These are phyloP conservation scores for Caenorhabditis becei DNA, from an alignment of 2,888 invertebrate species.

Conservation along the genomic window DNA sequence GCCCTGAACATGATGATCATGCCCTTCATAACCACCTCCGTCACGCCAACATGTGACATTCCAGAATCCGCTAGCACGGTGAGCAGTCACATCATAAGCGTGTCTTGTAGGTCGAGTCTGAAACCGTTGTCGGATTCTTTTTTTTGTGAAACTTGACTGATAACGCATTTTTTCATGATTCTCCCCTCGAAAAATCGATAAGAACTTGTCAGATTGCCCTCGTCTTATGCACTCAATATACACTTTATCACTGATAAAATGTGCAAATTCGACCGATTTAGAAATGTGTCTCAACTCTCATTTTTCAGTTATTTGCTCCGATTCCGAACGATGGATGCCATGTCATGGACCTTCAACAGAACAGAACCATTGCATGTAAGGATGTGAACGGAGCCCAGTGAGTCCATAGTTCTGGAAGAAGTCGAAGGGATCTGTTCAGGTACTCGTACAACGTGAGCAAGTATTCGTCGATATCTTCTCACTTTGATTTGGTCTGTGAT, in stretches of 20 bases:
- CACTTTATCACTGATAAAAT: background rate
- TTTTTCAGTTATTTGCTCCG: slow-evolving; percentile 44
- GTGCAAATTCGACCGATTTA: too few relatives aligned
- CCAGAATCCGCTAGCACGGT: slow-evolving; percentile 9
- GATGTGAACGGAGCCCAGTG: slow-evolving; percentile 59
- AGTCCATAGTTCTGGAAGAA: background rate
- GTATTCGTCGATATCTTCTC: slow-evolving; percentile 52
- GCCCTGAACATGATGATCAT: slow-evolving; percentile 74
- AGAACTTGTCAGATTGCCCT: background rate
- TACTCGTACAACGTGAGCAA: slow-evolving; percentile 44
- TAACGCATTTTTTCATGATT: too few relatives aligned
- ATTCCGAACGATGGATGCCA: slow-evolving; percentile 57
- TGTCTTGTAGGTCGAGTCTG: too few relatives aligned
- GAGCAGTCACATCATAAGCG: background rate
- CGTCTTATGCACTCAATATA: slow-evolving; percentile 1
- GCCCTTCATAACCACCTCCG: slow-evolving; percentile 76
- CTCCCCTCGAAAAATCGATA: background rate
- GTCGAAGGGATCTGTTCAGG: background rate
- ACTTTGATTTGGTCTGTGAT: slow-evolving; percentile 78
- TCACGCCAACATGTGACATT: slow-evolving; percentile 66
- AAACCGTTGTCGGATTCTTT: background rate
- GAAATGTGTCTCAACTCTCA: background rate
- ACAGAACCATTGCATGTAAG: slow-evolving; percentile 55
- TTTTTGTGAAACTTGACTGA: background rate
- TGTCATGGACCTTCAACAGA: slow-evolving; percentile 48